Conservation (phyloP, 2,797 vertebrate genomes). For the Rousettus madagascariensis region DNA sequence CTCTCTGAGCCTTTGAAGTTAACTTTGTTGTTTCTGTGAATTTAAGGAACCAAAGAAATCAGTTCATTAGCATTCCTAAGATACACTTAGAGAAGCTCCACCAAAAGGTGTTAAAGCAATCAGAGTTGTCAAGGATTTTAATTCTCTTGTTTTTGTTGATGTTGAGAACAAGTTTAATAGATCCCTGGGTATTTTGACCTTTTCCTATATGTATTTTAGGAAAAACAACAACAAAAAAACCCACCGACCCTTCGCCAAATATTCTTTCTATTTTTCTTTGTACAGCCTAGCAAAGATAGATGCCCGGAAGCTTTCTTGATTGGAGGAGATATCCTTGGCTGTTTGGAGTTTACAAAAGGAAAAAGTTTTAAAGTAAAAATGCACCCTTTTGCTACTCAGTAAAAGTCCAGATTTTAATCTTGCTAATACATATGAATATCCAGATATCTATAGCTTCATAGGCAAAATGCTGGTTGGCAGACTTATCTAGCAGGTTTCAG, state of each 20-base stretch:
- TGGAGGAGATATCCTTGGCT: neutral
- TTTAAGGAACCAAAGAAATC: constrained; percentile 11
- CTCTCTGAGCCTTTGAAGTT: constrained; percentile 40
- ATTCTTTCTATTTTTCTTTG: constrained; percentile 15
- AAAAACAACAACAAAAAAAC: neutral
- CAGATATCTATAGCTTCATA: neutral
- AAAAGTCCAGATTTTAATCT: constrained; percentile 36
- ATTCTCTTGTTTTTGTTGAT: neutral
- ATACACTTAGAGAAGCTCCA: neutral
- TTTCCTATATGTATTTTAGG: constrained; percentile 13
- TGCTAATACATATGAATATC: neutral
- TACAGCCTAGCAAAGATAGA: neutral
- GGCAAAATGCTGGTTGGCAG: neutral
- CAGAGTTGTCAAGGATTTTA: neutral
- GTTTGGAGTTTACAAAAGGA: neutral
- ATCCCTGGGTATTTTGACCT: neutral
- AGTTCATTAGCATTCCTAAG: constrained; percentile 48
- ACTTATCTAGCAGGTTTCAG: neutral
- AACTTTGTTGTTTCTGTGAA: constrained; percentile 32
- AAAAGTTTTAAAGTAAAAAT: neutral
- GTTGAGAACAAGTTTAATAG: constrained; percentile 12
- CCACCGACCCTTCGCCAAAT: neutral
- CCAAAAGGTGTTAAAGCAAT: neutral
- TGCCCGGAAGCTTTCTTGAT: neutral
- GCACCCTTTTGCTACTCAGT: constrained; percentile 19